Conservation (phyloP, 2,113 vertebrate species). For the Xenopus laevis region DNA sequence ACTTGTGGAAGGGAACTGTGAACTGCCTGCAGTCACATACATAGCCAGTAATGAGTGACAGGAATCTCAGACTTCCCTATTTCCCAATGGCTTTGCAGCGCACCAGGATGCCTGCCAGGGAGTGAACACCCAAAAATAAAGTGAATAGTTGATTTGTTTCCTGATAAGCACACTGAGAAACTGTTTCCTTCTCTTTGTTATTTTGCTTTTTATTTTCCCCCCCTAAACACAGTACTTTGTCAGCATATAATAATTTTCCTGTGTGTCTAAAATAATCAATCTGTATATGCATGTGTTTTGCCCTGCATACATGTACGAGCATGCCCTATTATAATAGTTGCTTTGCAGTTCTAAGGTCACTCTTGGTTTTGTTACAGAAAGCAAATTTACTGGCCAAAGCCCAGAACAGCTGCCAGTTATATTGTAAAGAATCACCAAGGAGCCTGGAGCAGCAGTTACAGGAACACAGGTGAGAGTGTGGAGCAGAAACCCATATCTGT, state of each 20-base stretch:
- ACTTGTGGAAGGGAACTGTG: too few relatives aligned
- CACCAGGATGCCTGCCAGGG: background rate
- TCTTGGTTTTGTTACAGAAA: conserved; percentile 66
- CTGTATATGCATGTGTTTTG: background rate
- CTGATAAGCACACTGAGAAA: background rate
- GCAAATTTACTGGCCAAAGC: conserved; percentile 78
- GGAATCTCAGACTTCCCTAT: background rate
- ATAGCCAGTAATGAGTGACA: background rate
- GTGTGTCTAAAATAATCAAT: too few relatives aligned
- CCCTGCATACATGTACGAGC: background rate
- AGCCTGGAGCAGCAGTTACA: conserved; percentile 96
- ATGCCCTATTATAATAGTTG: background rate
- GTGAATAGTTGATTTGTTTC: conserved; percentile 7
- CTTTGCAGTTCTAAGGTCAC: background rate
- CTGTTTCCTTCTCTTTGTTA: too few relatives aligned
- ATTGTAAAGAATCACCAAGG: conserved; percentile 87
- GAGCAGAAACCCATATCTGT: background rate
- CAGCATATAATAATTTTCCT: too few relatives aligned
- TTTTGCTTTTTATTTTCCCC: too few relatives aligned
- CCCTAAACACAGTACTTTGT: too few relatives aligned
- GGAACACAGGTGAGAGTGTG: conserved; percentile 82
- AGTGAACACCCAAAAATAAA: background rate
- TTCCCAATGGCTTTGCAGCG: background rate
- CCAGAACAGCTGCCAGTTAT: conserved; percentile 86
- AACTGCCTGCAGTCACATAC: too few relatives aligned